These are phyloP conservation scores for Orthosia gracilis DNA, from an alignment of 2,888 invertebrate species.

Conservation along the genomic window DNA sequence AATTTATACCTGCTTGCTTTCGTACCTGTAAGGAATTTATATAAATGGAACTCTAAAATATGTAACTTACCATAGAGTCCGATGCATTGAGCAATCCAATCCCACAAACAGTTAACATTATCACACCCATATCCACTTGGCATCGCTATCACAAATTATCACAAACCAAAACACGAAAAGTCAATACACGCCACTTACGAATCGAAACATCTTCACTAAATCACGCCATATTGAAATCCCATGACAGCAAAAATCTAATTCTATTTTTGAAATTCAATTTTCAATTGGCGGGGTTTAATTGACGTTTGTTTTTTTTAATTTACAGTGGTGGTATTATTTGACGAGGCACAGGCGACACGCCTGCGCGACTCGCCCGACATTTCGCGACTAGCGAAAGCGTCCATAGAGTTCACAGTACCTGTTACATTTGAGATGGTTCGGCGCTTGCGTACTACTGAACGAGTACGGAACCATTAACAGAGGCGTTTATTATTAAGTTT, in stretches of 20 bases:
- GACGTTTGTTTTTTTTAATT: slow-evolving; percentile 71
- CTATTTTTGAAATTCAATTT: slow-evolving; percentile 69
- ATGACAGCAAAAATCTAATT: slow-evolving; percentile 63
- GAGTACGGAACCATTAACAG: slow-evolving; percentile 71
- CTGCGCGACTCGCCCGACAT: slow-evolving; percentile 79
- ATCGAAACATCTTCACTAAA: slow-evolving; percentile 69
- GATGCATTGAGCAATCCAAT: slow-evolving; percentile 86
- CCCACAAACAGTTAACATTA: slow-evolving; percentile 85
- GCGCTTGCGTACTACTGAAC: slow-evolving; percentile 79
- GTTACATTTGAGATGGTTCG: slow-evolving; percentile 77
- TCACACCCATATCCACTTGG: slow-evolving; percentile 86
- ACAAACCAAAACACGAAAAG: slow-evolving; percentile 86
- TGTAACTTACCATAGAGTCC: slow-evolving; percentile 81
- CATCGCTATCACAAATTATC: slow-evolving; percentile 86
- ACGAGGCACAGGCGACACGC: slow-evolving; percentile 78
- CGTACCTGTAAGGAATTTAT: neutral
- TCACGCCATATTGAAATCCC: slow-evolving; percentile 67
- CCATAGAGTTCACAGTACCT: slow-evolving; percentile 77
- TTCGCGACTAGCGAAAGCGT: slow-evolving; percentile 82
- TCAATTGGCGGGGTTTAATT: slow-evolving; percentile 71
- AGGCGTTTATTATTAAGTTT: slow-evolving; percentile 74
- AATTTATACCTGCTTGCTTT: neutral
- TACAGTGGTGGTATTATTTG: slow-evolving; percentile 62
- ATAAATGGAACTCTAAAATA: slow-evolving; percentile 6
- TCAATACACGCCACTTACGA: slow-evolving; percentile 81